Percentiles rank a stretch among this genome's conserved stretches.
phyloP scores from a whole-genome alignment of 2,797 vertebrate species.

The Coregonus ussuriensis region DNA sequence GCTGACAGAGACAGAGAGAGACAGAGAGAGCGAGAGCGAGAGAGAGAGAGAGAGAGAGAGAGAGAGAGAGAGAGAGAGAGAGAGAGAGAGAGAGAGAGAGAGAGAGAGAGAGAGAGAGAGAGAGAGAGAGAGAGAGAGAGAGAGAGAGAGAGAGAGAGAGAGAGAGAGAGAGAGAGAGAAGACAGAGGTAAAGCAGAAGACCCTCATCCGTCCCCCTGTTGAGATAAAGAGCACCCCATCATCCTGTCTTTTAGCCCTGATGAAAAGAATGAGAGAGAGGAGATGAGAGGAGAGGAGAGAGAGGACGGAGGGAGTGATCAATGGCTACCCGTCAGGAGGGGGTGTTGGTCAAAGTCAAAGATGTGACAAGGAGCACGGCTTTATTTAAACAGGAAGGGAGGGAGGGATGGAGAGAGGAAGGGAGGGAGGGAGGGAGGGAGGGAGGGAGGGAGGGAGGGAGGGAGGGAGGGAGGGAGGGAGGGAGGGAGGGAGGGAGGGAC shows the following conservation, averaged over 20 bases:
- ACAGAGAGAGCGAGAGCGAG: no score
- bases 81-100: no score
- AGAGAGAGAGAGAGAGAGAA: conserved; percentile 12
- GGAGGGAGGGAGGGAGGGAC: no score
- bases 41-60: no score
- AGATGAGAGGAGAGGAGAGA: not conserved
- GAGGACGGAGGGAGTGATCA: conserved; percentile 7
- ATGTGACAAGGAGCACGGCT: conserved; percentile 38
- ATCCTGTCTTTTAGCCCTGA: conserved; percentile 25
- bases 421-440: not conserved
- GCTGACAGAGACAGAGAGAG: no score
- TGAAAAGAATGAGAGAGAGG: conserved; percentile 45
- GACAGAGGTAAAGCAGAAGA: conserved; percentile 47
- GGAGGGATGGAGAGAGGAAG: no score
- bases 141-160: not conserved
- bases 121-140: no score
- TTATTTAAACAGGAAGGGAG: conserved; percentile 30
- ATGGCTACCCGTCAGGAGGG: not conserved
- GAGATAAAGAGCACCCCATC: conserved; percentile 49
- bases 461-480: conserved; percentile 34
- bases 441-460: conserved; percentile 23
- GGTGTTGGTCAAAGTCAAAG: conserved; percentile 41
- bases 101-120: not conserved
- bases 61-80: no score
- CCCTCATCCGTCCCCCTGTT: conserved; percentile 44